Conservation (phyloP, 2,113 vertebrate genomes). For the Crotalus viridis region DNA sequence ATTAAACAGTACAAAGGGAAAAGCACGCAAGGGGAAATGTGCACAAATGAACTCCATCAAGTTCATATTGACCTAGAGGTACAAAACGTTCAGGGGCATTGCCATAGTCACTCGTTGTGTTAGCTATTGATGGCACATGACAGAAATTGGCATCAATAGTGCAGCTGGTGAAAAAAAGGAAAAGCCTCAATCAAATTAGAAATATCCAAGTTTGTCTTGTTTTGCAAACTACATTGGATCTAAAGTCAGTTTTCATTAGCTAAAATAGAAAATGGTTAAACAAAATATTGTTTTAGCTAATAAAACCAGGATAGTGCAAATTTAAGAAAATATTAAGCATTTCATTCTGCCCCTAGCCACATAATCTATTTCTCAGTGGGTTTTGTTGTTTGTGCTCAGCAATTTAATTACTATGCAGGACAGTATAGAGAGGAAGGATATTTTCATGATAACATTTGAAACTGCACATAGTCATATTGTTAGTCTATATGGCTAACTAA, state of each 20-base stretch:
- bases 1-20: conserved; percentile 13
- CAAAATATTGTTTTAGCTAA: conserved; percentile 10
- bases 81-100: conserved; percentile 10
- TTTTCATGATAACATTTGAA: neutral
- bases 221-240: conserved; percentile 27
- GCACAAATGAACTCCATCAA: neutral
- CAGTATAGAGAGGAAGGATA: neutral
- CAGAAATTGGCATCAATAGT: conserved; percentile 46
- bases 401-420: neutral
- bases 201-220: conserved; percentile 11
- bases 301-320: neutral
- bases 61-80: conserved; percentile 21
- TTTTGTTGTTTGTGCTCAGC: neutral
- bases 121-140: conserved; percentile 45
- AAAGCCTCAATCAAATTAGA: conserved; percentile 28
- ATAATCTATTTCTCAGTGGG: neutral
- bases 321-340: neutral
- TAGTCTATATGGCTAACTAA: neutral
- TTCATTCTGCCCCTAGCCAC: neutral
- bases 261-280: conserved; percentile 31
- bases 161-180: conserved; percentile 26
- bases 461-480: neutral
- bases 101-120: neutral
- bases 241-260: conserved; percentile 49
- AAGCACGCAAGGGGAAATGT: neutral